Conservation (phyloP, 1,140 invertebrate genomes). For the Panagrolaimus sp. region DNA sequence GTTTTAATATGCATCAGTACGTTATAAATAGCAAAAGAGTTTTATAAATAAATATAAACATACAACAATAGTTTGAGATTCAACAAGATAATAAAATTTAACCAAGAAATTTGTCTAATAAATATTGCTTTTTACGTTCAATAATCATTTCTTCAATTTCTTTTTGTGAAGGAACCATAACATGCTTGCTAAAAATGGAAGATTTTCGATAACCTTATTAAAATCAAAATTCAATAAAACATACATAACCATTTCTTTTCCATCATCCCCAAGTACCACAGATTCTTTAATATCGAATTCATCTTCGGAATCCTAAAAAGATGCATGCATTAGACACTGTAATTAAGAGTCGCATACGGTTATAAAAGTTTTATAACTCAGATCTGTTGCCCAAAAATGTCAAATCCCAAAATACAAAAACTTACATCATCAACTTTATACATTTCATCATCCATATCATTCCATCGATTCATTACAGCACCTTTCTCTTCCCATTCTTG, state of each 20-base stretch:
- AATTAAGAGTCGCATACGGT: conserved; percentile 46
- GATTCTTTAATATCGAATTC: conserved; percentile 52
- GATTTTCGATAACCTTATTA: too few relatives aligned
- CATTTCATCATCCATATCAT: conserved; percentile 50
- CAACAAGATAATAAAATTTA: too few relatives aligned
- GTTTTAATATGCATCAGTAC: too few relatives aligned
- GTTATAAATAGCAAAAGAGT: too few relatives aligned
- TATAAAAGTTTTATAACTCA: conserved; percentile 14
- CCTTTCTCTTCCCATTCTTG: conserved; percentile 40
- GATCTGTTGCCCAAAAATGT: conserved; percentile 7
- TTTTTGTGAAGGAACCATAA: conserved; percentile 54
- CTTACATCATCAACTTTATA: conserved; percentile 47
- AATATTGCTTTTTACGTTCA: conserved; percentile 55
- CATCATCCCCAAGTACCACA: conserved; percentile 53
- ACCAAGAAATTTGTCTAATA: conserved; percentile 44
- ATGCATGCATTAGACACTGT: conserved; percentile 49
- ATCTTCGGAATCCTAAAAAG: conserved; percentile 56
- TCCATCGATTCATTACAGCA: conserved; percentile 44
- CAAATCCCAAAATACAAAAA: background rate
- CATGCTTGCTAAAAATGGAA: too few relatives aligned
- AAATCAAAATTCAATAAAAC: too few relatives aligned
- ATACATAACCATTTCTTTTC: conserved; percentile 51
- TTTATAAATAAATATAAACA: too few relatives aligned
- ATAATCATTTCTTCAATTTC: conserved; percentile 56
- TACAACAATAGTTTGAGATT: too few relatives aligned